phyloP scores from a whole-genome alignment of 2,797 vertebrate genomes.

The Chelmon rostratus region DNA sequence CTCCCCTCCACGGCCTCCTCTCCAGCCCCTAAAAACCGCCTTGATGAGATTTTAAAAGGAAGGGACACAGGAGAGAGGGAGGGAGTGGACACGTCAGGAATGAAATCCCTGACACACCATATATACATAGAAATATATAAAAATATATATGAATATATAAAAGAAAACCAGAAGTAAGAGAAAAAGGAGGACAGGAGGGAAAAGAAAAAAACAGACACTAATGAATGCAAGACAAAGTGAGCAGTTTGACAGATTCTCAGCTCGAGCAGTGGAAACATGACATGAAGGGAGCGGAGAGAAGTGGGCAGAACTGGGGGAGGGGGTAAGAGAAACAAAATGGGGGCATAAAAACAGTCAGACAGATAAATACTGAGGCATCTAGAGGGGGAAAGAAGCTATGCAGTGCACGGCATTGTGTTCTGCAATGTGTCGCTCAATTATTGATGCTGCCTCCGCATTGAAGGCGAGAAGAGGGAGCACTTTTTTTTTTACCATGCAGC shows the following conservation, averaged over 20 bases:
- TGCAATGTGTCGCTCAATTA: slow-evolving; percentile 75
- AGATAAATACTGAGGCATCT: slow-evolving; percentile 47
- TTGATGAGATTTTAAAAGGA: slow-evolving; percentile 46
- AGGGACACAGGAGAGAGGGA: slow-evolving; percentile 28
- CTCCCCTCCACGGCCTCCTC: slow-evolving; percentile 59
- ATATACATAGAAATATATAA: background rate
- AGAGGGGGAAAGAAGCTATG: slow-evolving; percentile 30
- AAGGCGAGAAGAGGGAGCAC: slow-evolving; percentile 60
- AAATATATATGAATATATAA: background rate
- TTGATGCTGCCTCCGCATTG: slow-evolving; percentile 70
- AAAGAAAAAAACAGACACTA: slow-evolving; percentile 17
- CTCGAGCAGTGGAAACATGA: slow-evolving; percentile 30
- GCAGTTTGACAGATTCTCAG: slow-evolving; percentile 50
- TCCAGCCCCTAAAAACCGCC: slow-evolving; percentile 47
- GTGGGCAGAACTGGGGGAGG: slow-evolving; percentile 1
- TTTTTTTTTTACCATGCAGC: slow-evolving; percentile 41
- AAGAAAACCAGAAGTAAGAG: slow-evolving; percentile 13
- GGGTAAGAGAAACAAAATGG: slow-evolving; percentile 52
- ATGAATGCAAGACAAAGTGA: slow-evolving; percentile 37
- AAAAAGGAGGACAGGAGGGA: background rate
- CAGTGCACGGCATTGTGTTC: slow-evolving; percentile 42
- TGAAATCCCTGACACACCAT: slow-evolving; percentile 17
- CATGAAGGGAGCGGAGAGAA: background rate
- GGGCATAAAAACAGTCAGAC: slow-evolving; percentile 55
- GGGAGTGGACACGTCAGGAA: slow-evolving; percentile 39